Conservation (phyloP, 1,140 invertebrate species). For the Alviniconcha marisindica region DNA sequence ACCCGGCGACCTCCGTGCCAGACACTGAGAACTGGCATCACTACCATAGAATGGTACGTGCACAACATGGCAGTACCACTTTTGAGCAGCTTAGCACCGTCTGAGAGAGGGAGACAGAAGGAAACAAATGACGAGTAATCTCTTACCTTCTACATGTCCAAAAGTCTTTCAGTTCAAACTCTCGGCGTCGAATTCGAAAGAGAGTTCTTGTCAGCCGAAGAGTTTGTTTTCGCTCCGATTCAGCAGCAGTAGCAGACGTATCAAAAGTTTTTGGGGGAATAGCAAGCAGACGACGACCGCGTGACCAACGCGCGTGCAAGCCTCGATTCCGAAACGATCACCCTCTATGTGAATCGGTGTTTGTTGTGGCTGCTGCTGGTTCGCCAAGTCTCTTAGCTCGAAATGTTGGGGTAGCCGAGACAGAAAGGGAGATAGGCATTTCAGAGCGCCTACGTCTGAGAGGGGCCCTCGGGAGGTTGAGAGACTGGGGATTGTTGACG, state of each 20-base stretch:
- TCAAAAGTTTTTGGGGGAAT: too few species aligned
- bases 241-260: too few species aligned
- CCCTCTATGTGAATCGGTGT: neutral
- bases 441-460: neutral
- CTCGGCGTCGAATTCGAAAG: constrained; percentile 16
- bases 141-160: neutral
- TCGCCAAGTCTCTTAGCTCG: too few species aligned
- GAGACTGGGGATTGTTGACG: too few species aligned
- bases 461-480: neutral
- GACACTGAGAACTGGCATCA: too few species aligned
- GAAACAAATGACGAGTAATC: too few species aligned
- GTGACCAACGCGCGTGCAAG: constrained; percentile 18
- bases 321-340: constrained; percentile 1
- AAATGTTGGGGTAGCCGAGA: neutral
- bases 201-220: neutral
- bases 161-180: neutral
- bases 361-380: neutral
- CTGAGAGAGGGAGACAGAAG: too few species aligned
- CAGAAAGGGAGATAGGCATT: neutral
- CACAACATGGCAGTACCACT: too few species aligned
- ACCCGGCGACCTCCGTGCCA: too few species aligned
- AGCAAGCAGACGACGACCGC: neutral
- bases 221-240: neutral
- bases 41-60: too few species aligned
- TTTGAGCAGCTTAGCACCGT: too few species aligned